Conservation (phyloP, 1,140 invertebrate genomes). For the Gryon sp. region DNA sequence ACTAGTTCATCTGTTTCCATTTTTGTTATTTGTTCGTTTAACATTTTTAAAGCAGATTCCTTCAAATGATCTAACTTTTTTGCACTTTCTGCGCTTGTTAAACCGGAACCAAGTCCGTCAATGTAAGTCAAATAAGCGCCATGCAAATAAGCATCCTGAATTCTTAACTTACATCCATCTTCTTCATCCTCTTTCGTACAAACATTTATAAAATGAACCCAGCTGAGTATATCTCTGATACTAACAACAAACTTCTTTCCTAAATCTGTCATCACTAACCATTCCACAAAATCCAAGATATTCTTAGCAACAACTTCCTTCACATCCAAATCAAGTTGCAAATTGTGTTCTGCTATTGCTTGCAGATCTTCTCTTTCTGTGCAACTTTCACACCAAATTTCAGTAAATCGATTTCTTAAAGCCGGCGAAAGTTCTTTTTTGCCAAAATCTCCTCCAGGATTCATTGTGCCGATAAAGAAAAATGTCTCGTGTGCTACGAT, state of each 20-base stretch:
- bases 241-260: conserved; percentile 91
- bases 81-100: conserved; percentile 82
- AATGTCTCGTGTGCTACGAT: conserved; percentile 89
- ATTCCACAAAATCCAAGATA: conserved; percentile 90
- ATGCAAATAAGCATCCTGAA: conserved; percentile 88
- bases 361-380: conserved; percentile 85
- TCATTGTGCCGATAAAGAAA: conserved; percentile 98
- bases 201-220: conserved; percentile 94
- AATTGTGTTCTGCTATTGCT: conserved; percentile 89
- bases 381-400: conserved; percentile 97
- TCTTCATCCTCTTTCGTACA: conserved; percentile 75
- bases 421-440: conserved; percentile 99
- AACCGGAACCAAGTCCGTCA: conserved; percentile 90
- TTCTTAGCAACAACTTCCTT: conserved; percentile 83
- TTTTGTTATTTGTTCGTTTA: conserved; percentile 78
- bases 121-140: conserved; percentile 94
- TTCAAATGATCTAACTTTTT: conserved; percentile 79
- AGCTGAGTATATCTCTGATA: conserved; percentile 94
- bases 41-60: conserved; percentile 78
- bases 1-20: conserved; percentile 45
- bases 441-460: conserved; percentile 99
- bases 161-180: conserved; percentile 71
- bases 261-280: conserved; percentile 86
- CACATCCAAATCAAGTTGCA: conserved; percentile 79
- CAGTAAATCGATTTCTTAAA: conserved; percentile 97